These are phyloP conservation scores for Temnothorax nylanderi DNA, from an alignment of 1,140 invertebrate genomes.

Conservation along the genomic window DNA sequence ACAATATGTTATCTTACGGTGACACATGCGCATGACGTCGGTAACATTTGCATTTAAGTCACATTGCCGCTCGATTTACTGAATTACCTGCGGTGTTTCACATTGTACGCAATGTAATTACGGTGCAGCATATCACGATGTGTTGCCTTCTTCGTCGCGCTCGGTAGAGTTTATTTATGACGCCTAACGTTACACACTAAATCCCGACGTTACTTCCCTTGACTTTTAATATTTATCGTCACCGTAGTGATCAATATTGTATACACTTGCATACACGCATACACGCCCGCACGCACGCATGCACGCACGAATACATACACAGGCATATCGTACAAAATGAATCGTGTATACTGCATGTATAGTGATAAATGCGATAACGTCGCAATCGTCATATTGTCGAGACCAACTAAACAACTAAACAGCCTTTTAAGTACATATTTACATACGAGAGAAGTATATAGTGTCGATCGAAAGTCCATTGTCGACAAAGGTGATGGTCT, in stretches of 20 bases:
- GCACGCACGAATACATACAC: slow-evolving; percentile 46
- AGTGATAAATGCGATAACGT: slow-evolving; percentile 66
- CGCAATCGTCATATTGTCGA: slow-evolving; percentile 76
- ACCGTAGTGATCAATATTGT: slow-evolving; percentile 7
- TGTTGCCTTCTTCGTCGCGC: slow-evolving; percentile 1
- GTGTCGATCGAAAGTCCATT: slow-evolving; percentile 32
- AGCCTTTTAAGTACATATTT: slow-evolving; percentile 79
- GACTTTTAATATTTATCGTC: background rate
- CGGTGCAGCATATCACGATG: slow-evolving; percentile 22
- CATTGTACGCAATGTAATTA: slow-evolving; percentile 55
- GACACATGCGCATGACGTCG: slow-evolving; percentile 61
- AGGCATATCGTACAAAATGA: slow-evolving; percentile 75
- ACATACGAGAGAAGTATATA: slow-evolving; percentile 73
- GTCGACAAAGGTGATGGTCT: background rate
- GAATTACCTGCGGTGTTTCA: slow-evolving; percentile 65
- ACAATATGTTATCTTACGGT: slow-evolving; percentile 64
- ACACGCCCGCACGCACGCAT: background rate
- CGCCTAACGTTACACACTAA: slow-evolving; percentile 9
- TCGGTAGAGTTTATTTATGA: background rate
- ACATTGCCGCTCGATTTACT: slow-evolving; percentile 64
- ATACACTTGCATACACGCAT: background rate
- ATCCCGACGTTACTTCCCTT: slow-evolving; percentile 9
- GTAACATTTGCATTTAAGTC: slow-evolving; percentile 54
- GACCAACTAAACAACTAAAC: slow-evolving; percentile 79
- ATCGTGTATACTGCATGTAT: slow-evolving; percentile 61